Conservation (phyloP, 2,888 invertebrate species). For the Pterostichus niger region DNA sequence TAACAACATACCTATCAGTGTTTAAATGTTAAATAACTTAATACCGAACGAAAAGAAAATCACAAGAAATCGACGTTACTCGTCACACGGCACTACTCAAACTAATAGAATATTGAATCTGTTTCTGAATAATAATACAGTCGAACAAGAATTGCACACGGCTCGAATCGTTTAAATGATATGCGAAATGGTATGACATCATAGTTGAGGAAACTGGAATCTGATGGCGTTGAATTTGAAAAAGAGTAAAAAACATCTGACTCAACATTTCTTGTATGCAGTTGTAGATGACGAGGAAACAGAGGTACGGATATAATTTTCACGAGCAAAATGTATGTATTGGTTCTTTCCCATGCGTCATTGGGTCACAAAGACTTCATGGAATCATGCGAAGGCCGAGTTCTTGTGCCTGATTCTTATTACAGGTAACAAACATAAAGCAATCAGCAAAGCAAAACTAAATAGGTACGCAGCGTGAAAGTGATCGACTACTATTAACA, state of each 20-base stretch:
- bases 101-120: constrained; percentile 46
- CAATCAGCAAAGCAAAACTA: constrained; percentile 12
- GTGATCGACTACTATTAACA: constrained; percentile 12
- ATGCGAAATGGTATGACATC: constrained; percentile 40
- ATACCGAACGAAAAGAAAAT: background rate
- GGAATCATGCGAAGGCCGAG: constrained; percentile 57
- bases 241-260: background rate
- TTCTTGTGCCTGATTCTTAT: constrained; percentile 29
- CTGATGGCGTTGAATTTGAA: background rate
- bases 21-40: background rate
- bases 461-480: constrained; percentile 7
- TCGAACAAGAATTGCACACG: constrained; percentile 35
- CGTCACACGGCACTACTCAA: constrained; percentile 42
- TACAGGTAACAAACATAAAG: constrained; percentile 3
- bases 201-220: constrained; percentile 41
- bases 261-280: background rate
- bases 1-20: background rate
- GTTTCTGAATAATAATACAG: constrained; percentile 42
- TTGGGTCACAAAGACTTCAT: constrained; percentile 50
- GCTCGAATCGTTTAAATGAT: constrained; percentile 27
- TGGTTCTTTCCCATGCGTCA: constrained; percentile 59
- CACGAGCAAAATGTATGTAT: background rate
- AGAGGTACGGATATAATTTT: background rate
- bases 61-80: constrained; percentile 18
- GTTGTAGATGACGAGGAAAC: no score